Percentiles rank a stretch among this genome's conserved stretches.
Conservation (phyloP, 2,888 invertebrate species). For the Plagodis dolabraria region DNA sequence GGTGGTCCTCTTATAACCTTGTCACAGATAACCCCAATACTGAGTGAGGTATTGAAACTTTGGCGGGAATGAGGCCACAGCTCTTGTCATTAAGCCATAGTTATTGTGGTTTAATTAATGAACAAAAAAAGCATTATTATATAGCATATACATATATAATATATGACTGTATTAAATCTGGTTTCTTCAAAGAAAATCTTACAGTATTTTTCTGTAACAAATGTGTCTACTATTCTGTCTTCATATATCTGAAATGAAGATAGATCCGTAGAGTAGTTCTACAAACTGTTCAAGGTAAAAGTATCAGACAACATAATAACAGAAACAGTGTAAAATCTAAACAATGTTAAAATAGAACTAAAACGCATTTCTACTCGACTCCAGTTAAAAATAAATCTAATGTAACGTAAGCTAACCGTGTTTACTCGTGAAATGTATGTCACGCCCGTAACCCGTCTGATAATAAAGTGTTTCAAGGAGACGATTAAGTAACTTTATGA, state of each 20-base stretch:
- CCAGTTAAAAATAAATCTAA: constrained; percentile 43
- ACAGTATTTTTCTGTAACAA: too few relatives aligned
- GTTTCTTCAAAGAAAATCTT: constrained; percentile 13
- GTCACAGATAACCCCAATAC: constrained; percentile 75
- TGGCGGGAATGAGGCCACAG: constrained; percentile 70
- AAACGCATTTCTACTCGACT: constrained; percentile 14
- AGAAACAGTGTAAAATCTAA: constrained; percentile 15
- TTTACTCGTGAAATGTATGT: constrained; percentile 74
- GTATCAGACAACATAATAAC: constrained; percentile 10
- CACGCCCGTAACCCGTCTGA: constrained; percentile 77
- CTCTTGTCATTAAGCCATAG: constrained; percentile 49
- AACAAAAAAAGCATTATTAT: constrained; percentile 31
- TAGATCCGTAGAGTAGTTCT: too few relatives aligned
- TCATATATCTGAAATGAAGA: too few relatives aligned
- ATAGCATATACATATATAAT: constrained; percentile 28
- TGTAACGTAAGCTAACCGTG: constrained; percentile 51
- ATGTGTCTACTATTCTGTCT: too few relatives aligned
- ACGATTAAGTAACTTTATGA: constrained; percentile 74
- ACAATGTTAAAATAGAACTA: constrained; percentile 23
- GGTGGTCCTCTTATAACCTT: constrained; percentile 75
- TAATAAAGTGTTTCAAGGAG: constrained; percentile 81
- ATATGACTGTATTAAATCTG: constrained; percentile 40
- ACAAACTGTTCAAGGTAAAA: neutral
- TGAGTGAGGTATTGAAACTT: constrained; percentile 66
- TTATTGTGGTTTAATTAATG: constrained; percentile 65